A percentile compares a stretch with the other conserved stretches of the same genome.
Conservation (phyloP, 1,140 invertebrate genomes). For the Myzus persicae region DNA sequence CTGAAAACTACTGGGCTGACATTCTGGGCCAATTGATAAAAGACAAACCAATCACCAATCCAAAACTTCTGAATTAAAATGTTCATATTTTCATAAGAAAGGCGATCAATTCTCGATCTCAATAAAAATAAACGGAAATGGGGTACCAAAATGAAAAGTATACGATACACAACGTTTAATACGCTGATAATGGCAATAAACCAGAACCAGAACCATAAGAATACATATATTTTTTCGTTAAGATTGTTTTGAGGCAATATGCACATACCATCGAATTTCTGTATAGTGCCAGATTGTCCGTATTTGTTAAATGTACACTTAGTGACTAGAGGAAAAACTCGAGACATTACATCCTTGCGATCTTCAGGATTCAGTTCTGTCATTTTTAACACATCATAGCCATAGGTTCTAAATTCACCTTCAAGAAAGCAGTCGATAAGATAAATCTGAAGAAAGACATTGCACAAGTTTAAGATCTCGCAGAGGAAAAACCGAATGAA, state of each 20-base stretch:
- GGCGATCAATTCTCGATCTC: neutral
- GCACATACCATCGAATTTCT: neutral
- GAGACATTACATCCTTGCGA: neutral
- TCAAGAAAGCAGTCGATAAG: constrained; percentile 77
- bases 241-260: neutral
- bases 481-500: constrained; percentile 66
- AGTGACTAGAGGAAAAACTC: neutral
- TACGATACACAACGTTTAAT: neutral
- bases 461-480: constrained; percentile 66
- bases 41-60: neutral
- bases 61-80: neutral
- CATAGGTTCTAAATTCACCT: constrained; percentile 70
- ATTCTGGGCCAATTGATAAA: neutral
- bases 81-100: neutral
- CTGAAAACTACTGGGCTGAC: neutral
- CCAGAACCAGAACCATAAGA: neutral
- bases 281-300: neutral
- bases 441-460: constrained; percentile 69
- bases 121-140: neutral
- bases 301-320: neutral
- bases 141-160: neutral
- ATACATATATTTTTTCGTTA: neutral
- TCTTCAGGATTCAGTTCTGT: neutral
- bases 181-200: neutral
- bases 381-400: constrained; percentile 63